Percentiles rank a stretch among this genome's conserved stretches.
phyloP scores from a whole-genome alignment of 2,113 vertebrate genomes.

The Balaeniceps rex region DNA sequence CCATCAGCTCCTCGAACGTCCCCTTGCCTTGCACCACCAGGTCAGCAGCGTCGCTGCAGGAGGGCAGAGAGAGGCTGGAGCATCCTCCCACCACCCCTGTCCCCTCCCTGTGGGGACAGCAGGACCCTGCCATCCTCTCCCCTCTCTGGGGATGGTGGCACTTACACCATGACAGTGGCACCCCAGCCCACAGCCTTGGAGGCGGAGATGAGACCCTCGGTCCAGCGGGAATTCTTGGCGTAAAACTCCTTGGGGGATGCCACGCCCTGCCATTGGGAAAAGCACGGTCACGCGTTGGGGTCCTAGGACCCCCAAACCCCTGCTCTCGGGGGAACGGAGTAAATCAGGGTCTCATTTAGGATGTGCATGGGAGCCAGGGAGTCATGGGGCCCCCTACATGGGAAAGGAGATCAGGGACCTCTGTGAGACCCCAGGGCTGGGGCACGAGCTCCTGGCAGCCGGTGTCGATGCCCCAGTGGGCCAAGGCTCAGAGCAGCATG shows the following conservation, averaged over 20 bases:
- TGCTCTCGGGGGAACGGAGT: accelerated
- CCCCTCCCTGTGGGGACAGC: background rate
- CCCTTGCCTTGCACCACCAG: slow-evolving; percentile 92
- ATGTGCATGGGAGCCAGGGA: background rate
- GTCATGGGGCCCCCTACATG: accelerated
- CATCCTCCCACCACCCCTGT: accelerated
- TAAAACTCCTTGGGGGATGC: slow-evolving; percentile 96
- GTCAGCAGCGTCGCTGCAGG: slow-evolving; percentile 88
- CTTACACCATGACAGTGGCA: slow-evolving; percentile 98
- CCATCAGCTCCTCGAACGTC: slow-evolving; percentile 96
- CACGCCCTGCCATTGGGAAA: slow-evolving; percentile 76
- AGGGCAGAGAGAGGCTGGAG: background rate
- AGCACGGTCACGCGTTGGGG: background rate
- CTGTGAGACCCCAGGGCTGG: background rate
- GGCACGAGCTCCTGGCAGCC: background rate
- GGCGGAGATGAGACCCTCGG: slow-evolving; percentile 94
- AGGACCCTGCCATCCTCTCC: background rate
- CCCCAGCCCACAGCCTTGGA: slow-evolving; percentile 98
- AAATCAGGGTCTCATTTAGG: background rate
- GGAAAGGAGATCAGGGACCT: background rate
- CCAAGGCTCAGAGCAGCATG: background rate
- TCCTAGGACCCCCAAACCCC: background rate
- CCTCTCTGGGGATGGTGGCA: background rate
- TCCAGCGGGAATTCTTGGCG: slow-evolving; percentile 97
- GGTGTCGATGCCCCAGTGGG: accelerated